Base-by-base conservation (phyloP, 1,140 invertebrate genomes). In the Trigoniulus corallinus region DNA sequence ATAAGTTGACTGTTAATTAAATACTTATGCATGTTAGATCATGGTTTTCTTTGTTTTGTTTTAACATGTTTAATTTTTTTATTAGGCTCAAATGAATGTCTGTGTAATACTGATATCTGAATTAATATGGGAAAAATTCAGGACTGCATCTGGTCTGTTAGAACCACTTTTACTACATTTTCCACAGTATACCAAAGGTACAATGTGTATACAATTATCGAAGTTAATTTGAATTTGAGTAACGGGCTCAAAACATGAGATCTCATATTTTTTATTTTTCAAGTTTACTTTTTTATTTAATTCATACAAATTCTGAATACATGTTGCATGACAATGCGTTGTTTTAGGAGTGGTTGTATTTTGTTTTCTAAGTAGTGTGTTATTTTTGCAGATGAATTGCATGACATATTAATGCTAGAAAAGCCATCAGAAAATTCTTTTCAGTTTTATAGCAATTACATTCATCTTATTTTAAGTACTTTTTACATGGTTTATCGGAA, bases 401-500 rank as follows among this genome's bases (percentile, higher is more conserved):
- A 71, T n/a, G 70, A 80, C 59, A 84, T 93, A 54, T 72, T 91
- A 57, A 40, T 51, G 29, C 46, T 59, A 10, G 63, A 67, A 42
- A 68, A 72, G 41, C 61, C 73, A 1, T 18, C 64, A 2, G 58
- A 57, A 3, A 61, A 56, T 64, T 53, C 56, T 13, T 59, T 65
- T 34, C 73, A 80, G 40, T 76, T 88, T 58, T 91, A 87, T 60
- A 68, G 69, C 52, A 80, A 80, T 64, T 91, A 86, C 64, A 61
- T 89, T 23, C 81, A 78, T 62, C 67, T 85, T 18, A 82, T 89
- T 60, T 64, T 91, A 0, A 81, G 79, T 51, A 79, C 86, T 7
- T 91, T 86, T 64, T 81, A 80, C 57, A 71, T 79, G 58, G 79
- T 78, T 24, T 88, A 85, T 64, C 68, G 83, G 40, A 84, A 89